Evolutionary conservation across 1,140 invertebrate genomes (phyloP), one percentile per base, ranked within the genome.

Genomic region (Adelges cooleyi): DNA sequence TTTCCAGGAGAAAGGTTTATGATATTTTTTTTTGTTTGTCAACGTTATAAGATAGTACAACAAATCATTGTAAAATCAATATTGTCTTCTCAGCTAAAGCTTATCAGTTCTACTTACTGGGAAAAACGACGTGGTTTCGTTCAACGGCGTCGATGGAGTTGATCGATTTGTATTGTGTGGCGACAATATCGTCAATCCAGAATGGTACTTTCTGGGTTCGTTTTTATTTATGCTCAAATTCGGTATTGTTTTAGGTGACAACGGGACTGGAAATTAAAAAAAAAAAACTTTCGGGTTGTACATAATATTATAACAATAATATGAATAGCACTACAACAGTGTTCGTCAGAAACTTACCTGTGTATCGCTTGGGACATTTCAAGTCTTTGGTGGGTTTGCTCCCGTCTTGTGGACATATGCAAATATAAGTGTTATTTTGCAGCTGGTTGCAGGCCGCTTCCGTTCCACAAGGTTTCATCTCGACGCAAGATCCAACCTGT

Each of bases 331-430:
- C 18, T 48, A 38, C 17, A 52, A 38, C n/a, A n/a, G n/a, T n/a
- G n/a, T 50, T 27, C 27, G 22, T 59, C 5, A n/a, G n/a, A 15
- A 50, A 23, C n/a, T 18, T 53, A 42, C 49, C 65, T 1, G 49
- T 53, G 1, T 25, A 48, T 44, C 51, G 18, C 2, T 40, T 66
- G 2, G 20, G 65, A 71, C 84, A 86, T 69, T 78, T 80, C 51
- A 82, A 77, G 69, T 83, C 80, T 36, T 75, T 72, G 15, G 81
- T 84, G 11, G 83, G 80, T 2, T 77, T 75, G 11, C 79, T 78
- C 5, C 74, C 77, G 69, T 84, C 83, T 59, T 84, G 80, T 5
- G 84, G 82, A 72, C 84, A 86, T 4, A 85, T 73, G 69, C 84
- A 86, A 22, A 76, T 79, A 56, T 82, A 80, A 2, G 75, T 76